phyloP scores from a whole-genome alignment of 2,113 vertebrate species.

The Leucoraja erinaceus region DNA sequence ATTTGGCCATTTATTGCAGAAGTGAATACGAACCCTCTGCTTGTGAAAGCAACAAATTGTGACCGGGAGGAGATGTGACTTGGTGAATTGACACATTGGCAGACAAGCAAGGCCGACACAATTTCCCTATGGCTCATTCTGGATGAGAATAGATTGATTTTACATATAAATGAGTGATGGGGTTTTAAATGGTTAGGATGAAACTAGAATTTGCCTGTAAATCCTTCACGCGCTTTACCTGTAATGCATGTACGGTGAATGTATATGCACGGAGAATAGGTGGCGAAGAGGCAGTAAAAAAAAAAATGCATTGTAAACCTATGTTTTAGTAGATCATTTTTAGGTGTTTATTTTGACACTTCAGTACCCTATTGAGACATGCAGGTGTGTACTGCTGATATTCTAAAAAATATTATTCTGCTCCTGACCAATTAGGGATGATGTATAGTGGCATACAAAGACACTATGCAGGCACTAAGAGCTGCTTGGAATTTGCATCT shows the following conservation, averaged over 20 bases:
- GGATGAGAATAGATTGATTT: slow-evolving; percentile 22
- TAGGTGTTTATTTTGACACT: slow-evolving; percentile 32
- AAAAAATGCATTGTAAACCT: slow-evolving; percentile 16
- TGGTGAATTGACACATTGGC: background rate
- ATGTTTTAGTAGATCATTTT: slow-evolving; percentile 24
- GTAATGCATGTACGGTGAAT: background rate
- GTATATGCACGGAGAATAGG: background rate
- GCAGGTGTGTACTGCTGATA: slow-evolving; percentile 35
- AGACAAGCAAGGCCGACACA: slow-evolving; percentile 17
- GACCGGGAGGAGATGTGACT: slow-evolving; percentile 8
- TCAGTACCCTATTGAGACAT: slow-evolving; percentile 26
- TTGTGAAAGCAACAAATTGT: slow-evolving; percentile 12
- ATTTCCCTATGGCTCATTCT: slow-evolving; percentile 17
- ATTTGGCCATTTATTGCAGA: background rate
- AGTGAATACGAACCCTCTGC: background rate
- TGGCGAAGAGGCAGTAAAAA: slow-evolving; percentile 14
- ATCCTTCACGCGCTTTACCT: slow-evolving; percentile 33
- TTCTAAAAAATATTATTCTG: slow-evolving; percentile 31
- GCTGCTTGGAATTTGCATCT: slow-evolving; percentile 29
- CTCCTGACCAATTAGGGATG: slow-evolving; percentile 31
- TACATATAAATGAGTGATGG: slow-evolving; percentile 32
- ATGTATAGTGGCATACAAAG: slow-evolving; percentile 27
- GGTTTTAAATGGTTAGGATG: slow-evolving; percentile 29
- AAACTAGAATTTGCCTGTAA: slow-evolving; percentile 29
- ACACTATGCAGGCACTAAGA: slow-evolving; percentile 9